Conservation (phyloP, 2,888 invertebrate genomes). For the Pandemis heparana region DNA sequence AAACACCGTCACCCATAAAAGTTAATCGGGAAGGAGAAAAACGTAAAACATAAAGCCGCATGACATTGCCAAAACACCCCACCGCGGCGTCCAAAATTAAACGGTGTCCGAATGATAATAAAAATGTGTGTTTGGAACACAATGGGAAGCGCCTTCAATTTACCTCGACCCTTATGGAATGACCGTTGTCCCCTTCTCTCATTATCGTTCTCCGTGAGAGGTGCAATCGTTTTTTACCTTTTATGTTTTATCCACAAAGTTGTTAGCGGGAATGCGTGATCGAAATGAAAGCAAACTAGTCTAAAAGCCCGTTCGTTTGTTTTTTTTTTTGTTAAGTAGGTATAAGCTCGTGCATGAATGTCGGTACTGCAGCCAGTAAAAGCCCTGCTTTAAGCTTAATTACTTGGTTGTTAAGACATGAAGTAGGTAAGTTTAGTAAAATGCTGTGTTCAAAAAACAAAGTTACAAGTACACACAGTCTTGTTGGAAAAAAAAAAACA, state of each 20-base stretch:
- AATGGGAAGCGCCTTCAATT: constrained; percentile 50
- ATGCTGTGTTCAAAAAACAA: not conserved
- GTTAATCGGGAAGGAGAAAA: constrained; percentile 51
- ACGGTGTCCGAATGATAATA: constrained; percentile 56
- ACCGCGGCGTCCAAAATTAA: constrained; percentile 53
- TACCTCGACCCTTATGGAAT: constrained; percentile 58
- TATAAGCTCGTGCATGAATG: not conserved
- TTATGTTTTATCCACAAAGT: constrained; percentile 15
- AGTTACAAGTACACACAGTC: too few relatives aligned
- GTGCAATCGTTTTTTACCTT: constrained; percentile 17
- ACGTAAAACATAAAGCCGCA: constrained; percentile 48
- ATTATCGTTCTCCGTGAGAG: constrained; percentile 40
- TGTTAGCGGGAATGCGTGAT: constrained; percentile 18
- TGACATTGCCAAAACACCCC: constrained; percentile 50
- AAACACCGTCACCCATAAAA: constrained; percentile 48
- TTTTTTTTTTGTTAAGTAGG: not conserved
- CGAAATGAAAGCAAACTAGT: constrained; percentile 18
- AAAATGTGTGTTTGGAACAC: constrained; percentile 56
- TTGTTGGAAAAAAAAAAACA: too few relatives aligned
- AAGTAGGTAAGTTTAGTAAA: not conserved
- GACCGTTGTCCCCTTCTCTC: constrained; percentile 46
- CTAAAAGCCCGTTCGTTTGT: not conserved
- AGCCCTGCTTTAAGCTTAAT: not conserved
- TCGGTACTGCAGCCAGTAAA: not conserved
- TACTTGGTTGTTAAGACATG: not conserved